Base-by-base conservation (phyloP, 2,797 vertebrate species). In the Sebastes cheni region DNA sequence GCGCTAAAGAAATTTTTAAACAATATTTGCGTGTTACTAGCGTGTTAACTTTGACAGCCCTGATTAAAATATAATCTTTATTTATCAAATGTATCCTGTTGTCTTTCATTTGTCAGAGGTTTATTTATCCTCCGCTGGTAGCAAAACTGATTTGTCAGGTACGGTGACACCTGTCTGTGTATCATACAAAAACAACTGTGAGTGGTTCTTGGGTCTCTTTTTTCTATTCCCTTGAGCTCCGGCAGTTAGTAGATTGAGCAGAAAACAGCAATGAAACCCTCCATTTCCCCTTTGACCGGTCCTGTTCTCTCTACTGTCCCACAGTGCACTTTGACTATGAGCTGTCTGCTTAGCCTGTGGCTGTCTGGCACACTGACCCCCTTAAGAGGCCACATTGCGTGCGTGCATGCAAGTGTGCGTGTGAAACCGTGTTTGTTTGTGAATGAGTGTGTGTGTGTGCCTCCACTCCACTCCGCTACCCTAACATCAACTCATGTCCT, bases 311-410 rank as follows among this genome's bases (percentile, higher is more conserved):
- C 70, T 30, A 73, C 88, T 83, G 87, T 89, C 88, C 87, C 81
- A 91, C 79, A 55, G 77, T 83, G 80, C 82, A 87, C 84, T 91
- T 75, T 83, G 84, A 82, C 86, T 86, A 83, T 80, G 80, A 92
- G 84, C 86, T 89, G 86, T 89, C 91, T 91, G 86, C 86, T 87
- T 85, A 84, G 86, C 86, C 89, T 78, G 89, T 92, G 90, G 88
- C 89, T 89, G 88, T 93, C 91, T 94, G 90, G 85, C 85, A 85
- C 91, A 81, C 91, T 93, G 89, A 93, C 92, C 91, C 91, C 88
- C 81, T 91, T 92, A 88, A 86, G 78, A 92, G 86, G 82, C 83
- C 79, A 71, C 34, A 68, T 54, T 86, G 75, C 88, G 72, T 56
- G 50, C 70, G 70, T 74, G 75, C 23, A 30, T 14, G 55, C 50